Evolutionary conservation across 1,140 invertebrate species (phyloP).

Genomic region (Doryteuthis pealeii): DNA sequence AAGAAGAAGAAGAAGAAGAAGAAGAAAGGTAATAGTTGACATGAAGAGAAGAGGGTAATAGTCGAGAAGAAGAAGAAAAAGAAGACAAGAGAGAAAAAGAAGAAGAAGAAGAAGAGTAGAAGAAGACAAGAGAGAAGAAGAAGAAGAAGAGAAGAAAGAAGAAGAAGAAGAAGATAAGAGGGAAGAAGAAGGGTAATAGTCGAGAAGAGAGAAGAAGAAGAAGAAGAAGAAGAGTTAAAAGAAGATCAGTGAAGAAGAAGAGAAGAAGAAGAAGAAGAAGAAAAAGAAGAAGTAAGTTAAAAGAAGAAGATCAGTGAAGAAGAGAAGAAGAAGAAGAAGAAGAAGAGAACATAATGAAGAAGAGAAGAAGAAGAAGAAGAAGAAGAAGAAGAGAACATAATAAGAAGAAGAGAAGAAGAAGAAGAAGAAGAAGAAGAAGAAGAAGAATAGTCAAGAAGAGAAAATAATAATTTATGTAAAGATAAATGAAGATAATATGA

Average conservation of each 20-base stretch:
- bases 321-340: background rate
- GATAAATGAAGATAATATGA: too few relatives aligned
- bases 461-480: too few relatives aligned
- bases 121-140: background rate
- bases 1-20: background rate
- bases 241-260: background rate
- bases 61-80: background rate
- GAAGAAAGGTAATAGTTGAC: background rate
- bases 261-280: background rate
- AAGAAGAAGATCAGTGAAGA: background rate
- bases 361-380: constrained; percentile 9
- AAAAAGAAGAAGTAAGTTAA: background rate
- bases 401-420: too few relatives aligned
- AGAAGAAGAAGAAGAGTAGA: background rate
- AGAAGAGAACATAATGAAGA: background rate
- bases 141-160: background rate
- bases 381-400: background rate
- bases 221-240: background rate
- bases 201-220: background rate
- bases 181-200: background rate
- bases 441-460: too few relatives aligned
- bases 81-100: background rate
- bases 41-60: background rate
- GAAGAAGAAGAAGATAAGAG: background rate
- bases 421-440: too few relatives aligned